Evolutionary conservation across 1,140 invertebrate species (phyloP).

Genomic region (Scaptodrosophila lebanonensis): DNA sequence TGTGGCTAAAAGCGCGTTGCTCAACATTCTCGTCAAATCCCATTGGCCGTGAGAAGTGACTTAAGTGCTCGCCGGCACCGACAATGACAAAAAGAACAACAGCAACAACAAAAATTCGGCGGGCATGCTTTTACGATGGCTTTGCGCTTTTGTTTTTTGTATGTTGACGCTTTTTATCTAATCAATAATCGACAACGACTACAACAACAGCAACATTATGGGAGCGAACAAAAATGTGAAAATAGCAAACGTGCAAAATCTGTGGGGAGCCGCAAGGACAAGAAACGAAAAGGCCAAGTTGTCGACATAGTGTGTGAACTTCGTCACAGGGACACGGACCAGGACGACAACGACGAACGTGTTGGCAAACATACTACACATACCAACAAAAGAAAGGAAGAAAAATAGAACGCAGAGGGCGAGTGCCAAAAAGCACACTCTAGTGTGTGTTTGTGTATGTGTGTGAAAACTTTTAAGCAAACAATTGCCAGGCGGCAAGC

Average conservation of each 20-base stretch:
- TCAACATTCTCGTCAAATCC: no score
- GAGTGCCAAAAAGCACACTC: conserved; percentile 39
- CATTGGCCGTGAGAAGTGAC: conserved; percentile 68
- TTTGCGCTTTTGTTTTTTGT: conserved; percentile 44
- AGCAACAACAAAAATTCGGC: no score
- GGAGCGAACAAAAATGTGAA: conserved; percentile 69
- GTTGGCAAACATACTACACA: conserved; percentile 24
- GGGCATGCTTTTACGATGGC: conserved; percentile 27
- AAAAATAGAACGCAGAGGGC: conserved; percentile 28
- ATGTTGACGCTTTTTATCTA: conserved; percentile 46
- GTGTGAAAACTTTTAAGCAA: conserved; percentile 62
- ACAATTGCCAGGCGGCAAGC: conserved; percentile 46
- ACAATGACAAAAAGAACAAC: no score
- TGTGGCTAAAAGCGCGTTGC: conserved; percentile 16
- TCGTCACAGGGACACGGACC: no score
- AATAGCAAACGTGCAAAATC: conserved; percentile 73
- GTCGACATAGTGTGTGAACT: conserved; percentile 9
- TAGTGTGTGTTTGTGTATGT: conserved; percentile 19
- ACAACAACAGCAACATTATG: no score
- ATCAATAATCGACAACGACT: conserved; percentile 71
- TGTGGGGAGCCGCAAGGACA: conserved; percentile 58
- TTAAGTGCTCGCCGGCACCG: no score
- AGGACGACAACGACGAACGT: conserved; percentile 45
- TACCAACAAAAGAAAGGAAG: conserved; percentile 32
- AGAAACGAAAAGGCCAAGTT: conserved; percentile 18